These are phyloP conservation scores for Acanthis flammea DNA, from an alignment of 2,797 vertebrate genomes.

Conservation along the genomic window DNA sequence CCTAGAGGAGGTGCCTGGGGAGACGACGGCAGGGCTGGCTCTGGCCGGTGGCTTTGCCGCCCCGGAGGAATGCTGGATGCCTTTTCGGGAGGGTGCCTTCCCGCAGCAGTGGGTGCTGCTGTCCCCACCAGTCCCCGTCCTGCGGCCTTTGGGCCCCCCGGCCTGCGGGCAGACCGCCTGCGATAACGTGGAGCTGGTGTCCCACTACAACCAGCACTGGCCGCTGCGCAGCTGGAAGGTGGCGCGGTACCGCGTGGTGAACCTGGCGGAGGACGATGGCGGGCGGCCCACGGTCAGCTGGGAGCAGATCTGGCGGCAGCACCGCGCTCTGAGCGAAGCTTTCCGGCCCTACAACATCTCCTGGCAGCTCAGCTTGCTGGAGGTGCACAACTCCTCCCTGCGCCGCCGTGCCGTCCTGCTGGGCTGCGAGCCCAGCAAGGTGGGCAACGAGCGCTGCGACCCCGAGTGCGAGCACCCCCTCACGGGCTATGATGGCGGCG, in stretches of 20 bases:
- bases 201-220: slow-evolving; percentile 87
- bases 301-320: slow-evolving; percentile 85
- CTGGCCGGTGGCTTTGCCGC: slow-evolving; percentile 79
- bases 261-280: slow-evolving; percentile 82
- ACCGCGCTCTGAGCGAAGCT: slow-evolving; percentile 81
- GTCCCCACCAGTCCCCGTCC: slow-evolving; percentile 69
- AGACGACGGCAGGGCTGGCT: slow-evolving; percentile 48
- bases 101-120: slow-evolving; percentile 76
- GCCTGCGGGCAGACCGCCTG: slow-evolving; percentile 88
- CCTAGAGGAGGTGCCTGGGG: slow-evolving; percentile 25
- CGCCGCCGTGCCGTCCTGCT: slow-evolving; percentile 85
- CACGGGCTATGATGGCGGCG: slow-evolving; percentile 92
- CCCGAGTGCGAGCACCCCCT: slow-evolving; percentile 91
- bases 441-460: slow-evolving; percentile 93
- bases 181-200: slow-evolving; percentile 88
- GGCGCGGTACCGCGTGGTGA: slow-evolving; percentile 90
- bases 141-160: slow-evolving; percentile 82
- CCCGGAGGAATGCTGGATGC: slow-evolving; percentile 79
- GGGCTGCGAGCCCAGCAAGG: slow-evolving; percentile 90
- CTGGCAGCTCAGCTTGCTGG: slow-evolving; percentile 82
- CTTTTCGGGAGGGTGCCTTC: slow-evolving; percentile 79
- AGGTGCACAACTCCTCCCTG: slow-evolving; percentile 85
- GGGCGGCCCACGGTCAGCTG: slow-evolving; percentile 81
- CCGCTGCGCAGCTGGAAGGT: slow-evolving; percentile 82
- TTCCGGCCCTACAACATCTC: slow-evolving; percentile 90